A percentile compares a stretch with the other conserved stretches of the same genome.
phyloP scores from a whole-genome alignment of 2,888 invertebrate genomes.

The Latrodectus hesperus region DNA sequence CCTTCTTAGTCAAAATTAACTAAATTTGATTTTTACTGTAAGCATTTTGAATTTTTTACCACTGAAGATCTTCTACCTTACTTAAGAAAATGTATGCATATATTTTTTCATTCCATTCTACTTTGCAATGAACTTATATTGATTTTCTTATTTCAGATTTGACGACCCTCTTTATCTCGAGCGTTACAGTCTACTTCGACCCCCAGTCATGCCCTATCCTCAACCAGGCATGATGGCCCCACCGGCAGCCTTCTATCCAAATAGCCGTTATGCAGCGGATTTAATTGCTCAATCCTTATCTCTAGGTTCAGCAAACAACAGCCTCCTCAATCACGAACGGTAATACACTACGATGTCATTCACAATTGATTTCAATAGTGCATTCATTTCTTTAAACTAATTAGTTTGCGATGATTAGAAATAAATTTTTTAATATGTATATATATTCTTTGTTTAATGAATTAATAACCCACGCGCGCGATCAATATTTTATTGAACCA shows the following conservation, averaged over 20 bases:
- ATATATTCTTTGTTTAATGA: too few species aligned
- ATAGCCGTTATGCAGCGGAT: constrained; percentile 59
- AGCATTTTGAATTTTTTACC: too few species aligned
- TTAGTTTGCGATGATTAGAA: too few species aligned
- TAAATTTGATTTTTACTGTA: too few species aligned
- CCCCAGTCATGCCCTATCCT: constrained; percentile 62
- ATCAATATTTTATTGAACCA: too few species aligned
- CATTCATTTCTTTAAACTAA: too few species aligned
- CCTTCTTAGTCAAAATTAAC: too few species aligned
- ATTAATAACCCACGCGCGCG: too few species aligned
- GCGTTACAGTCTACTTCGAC: constrained; percentile 81
- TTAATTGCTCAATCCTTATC: constrained; percentile 61
- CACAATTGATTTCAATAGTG: too few species aligned
- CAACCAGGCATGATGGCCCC: constrained; percentile 59
- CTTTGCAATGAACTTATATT: background rate
- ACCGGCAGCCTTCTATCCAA: constrained; percentile 55
- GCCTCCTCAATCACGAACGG: constrained; percentile 58
- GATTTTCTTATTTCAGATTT: constrained; percentile 74
- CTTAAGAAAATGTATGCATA: too few species aligned
- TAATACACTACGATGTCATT: background rate
- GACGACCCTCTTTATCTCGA: constrained; percentile 93
- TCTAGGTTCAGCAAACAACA: constrained; percentile 34
- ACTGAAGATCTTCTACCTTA: too few species aligned
- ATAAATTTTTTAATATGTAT: too few species aligned
- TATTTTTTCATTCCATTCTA: background rate